These are phyloP conservation scores for Andrena marginata DNA, from an alignment of 2,888 invertebrate genomes.

Conservation along the genomic window DNA sequence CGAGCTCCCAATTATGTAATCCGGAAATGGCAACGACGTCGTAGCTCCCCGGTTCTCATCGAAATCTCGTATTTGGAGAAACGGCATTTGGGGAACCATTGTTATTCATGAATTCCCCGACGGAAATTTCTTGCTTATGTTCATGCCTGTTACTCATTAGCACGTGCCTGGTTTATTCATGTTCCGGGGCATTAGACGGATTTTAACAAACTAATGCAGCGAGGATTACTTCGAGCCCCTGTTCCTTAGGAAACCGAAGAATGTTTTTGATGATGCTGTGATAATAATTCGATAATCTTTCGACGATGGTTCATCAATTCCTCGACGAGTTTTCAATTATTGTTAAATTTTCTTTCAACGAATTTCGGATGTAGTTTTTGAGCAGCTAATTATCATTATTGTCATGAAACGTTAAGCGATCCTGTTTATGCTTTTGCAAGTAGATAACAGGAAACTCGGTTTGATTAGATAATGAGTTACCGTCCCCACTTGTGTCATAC, in stretches of 20 bases:
- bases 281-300: too few relatives aligned
- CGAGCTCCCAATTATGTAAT: slow-evolving; percentile 24
- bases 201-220: slow-evolving; percentile 4
- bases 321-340: not conserved
- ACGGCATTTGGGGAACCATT: slow-evolving; percentile 29
- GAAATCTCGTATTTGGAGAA: slow-evolving; percentile 10
- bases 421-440: too few relatives aligned
- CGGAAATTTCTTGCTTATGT: slow-evolving; percentile 51
- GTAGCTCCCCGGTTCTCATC: not conserved
- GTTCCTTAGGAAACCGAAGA: too few relatives aligned
- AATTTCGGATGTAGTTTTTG: not conserved
- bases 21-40: not conserved
- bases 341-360: not conserved
- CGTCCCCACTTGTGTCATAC: too few relatives aligned
- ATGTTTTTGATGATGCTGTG: too few relatives aligned
- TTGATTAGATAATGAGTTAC: too few relatives aligned
- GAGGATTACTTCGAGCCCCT: not conserved
- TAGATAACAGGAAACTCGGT: too few relatives aligned
- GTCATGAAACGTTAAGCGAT: too few relatives aligned
- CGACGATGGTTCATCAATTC: not conserved
- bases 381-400: not conserved
- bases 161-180: slow-evolving; percentile 46
- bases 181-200: slow-evolving; percentile 1
- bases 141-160: slow-evolving; percentile 51
- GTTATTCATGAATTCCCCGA: slow-evolving; percentile 43